Percentiles rank a stretch among this genome's conserved stretches.
Evolutionary conservation across 2,888 invertebrate species (phyloP).

Genomic region (Ferrisia virgata): DNA sequence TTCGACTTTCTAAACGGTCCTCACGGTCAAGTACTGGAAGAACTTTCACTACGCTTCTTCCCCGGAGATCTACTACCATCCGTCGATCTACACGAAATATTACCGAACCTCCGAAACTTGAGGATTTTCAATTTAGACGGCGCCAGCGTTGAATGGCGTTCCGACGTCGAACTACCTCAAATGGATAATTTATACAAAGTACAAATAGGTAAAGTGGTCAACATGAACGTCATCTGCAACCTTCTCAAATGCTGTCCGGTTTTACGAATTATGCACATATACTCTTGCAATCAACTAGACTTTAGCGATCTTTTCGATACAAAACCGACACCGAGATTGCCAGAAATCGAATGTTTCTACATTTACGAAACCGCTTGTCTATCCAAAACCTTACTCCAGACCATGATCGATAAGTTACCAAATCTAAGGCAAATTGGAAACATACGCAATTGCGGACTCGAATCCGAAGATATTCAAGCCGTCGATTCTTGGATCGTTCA

Average conservation of each 20-base stretch:
- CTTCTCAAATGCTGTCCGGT: constrained; percentile 53
- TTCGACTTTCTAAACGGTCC: constrained; percentile 53
- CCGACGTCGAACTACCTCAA: neutral
- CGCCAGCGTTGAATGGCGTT: constrained; percentile 52
- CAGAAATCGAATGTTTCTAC: constrained; percentile 53
- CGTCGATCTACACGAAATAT: constrained; percentile 53
- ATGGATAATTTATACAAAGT: constrained; percentile 52
- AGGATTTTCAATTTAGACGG: constrained; percentile 53
- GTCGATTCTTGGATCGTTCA: constrained; percentile 52
- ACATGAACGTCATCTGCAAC: constrained; percentile 52
- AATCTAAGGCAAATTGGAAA: constrained; percentile 54
- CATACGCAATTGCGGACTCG: constrained; percentile 54
- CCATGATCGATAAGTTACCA: constrained; percentile 53
- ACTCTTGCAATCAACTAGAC: constrained; percentile 54
- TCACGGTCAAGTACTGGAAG: constrained; percentile 52
- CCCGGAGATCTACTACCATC: constrained; percentile 52
- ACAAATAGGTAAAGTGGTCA: constrained; percentile 53
- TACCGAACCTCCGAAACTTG: constrained; percentile 53
- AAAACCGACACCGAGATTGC: constrained; percentile 47
- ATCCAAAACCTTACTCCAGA: constrained; percentile 52
- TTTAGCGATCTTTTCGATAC: constrained; percentile 53
- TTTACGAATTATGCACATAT: constrained; percentile 53
- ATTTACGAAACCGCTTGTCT: constrained; percentile 54
- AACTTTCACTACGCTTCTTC: constrained; percentile 53
- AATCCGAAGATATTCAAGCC: constrained; percentile 53